A percentile compares a stretch with the other conserved stretches of the same genome.
Evolutionary conservation across 2,888 invertebrate species (phyloP).

Genomic region (Acanthosepion esculentum): DNA sequence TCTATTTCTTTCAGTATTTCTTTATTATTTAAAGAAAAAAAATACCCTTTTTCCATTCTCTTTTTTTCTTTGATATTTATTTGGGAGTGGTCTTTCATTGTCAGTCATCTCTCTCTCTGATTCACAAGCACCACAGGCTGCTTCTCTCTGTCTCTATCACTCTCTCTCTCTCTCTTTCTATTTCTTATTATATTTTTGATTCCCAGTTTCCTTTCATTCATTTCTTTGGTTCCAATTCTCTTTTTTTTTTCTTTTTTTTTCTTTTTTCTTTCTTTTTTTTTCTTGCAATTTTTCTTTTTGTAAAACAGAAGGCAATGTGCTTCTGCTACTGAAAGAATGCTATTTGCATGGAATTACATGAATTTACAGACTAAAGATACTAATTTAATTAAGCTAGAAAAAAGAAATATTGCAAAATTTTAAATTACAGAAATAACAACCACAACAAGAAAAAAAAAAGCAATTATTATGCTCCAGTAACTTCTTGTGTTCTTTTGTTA

Average conservation of each 20-base stretch:
- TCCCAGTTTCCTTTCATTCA: constrained; percentile 20
- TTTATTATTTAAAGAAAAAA: background rate
- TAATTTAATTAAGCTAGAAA: background rate
- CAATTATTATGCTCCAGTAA: background rate
- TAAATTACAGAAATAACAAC: background rate
- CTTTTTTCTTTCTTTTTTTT: background rate
- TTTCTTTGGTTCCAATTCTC: background rate
- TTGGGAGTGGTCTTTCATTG: constrained; percentile 33
- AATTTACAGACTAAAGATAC: constrained; percentile 1
- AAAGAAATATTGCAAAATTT: background rate
- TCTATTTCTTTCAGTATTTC: background rate
- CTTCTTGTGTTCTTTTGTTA: constrained; percentile 25
- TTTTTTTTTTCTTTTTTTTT: background rate
- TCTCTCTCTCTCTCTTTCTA: background rate
- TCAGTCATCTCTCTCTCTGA: constrained; percentile 8
- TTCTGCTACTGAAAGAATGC: constrained; percentile 23
- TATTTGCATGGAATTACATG: background rate
- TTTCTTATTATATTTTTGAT: background rate
- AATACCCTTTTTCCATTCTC: background rate
- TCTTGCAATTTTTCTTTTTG: background rate
- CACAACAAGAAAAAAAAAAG: background rate
- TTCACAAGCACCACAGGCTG: constrained; percentile 21
- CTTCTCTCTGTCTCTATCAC: background rate
- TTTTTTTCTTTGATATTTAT: background rate
- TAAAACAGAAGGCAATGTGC: background rate